Conservation (phyloP, 1,140 invertebrate genomes). For the Zaprionus lachaisei region DNA sequence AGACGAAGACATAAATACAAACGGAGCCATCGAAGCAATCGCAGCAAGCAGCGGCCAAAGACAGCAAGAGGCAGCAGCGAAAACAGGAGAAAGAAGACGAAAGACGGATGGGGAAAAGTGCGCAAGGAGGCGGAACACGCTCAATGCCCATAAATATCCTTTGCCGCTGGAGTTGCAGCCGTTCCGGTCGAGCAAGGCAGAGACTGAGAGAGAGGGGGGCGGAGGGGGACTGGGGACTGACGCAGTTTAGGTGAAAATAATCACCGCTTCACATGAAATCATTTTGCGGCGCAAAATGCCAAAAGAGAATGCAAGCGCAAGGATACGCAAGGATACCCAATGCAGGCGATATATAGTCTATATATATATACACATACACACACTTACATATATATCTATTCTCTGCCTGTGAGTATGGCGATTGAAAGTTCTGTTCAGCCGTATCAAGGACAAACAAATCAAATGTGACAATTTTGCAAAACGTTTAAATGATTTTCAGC, state of each 20-base stretch:
- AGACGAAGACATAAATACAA: slow-evolving; percentile 82
- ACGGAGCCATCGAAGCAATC: slow-evolving; percentile 58
- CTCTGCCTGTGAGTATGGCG: slow-evolving; percentile 30
- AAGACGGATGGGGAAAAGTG: slow-evolving; percentile 47
- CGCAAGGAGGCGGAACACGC: slow-evolving; percentile 76
- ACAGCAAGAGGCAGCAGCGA: slow-evolving; percentile 52
- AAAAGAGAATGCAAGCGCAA: slow-evolving; percentile 65
- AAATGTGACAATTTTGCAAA: slow-evolving; percentile 74
- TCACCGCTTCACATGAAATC: slow-evolving; percentile 84
- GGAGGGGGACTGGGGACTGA: slow-evolving; percentile 16
- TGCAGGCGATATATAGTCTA: slow-evolving; percentile 22
- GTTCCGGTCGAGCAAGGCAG: slow-evolving; percentile 24
- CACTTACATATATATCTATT: not conserved
- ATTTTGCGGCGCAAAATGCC: slow-evolving; percentile 73
- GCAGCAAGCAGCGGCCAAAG: slow-evolving; percentile 57
- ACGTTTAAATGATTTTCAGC: slow-evolving; percentile 72
- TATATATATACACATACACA: not conserved
- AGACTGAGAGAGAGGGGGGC: not conserved
- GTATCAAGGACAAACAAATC: slow-evolving; percentile 77
- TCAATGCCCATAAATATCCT: slow-evolving; percentile 80
- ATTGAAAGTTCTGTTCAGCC: slow-evolving; percentile 53
- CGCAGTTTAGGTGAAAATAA: slow-evolving; percentile 81
- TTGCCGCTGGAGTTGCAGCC: slow-evolving; percentile 54
- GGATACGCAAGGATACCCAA: slow-evolving; percentile 47
- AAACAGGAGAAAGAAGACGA: slow-evolving; percentile 61